These are phyloP conservation scores for Schizopygopsis malacanthus DNA, from an alignment of 2,797 vertebrate genomes.

Conservation along the genomic window DNA sequence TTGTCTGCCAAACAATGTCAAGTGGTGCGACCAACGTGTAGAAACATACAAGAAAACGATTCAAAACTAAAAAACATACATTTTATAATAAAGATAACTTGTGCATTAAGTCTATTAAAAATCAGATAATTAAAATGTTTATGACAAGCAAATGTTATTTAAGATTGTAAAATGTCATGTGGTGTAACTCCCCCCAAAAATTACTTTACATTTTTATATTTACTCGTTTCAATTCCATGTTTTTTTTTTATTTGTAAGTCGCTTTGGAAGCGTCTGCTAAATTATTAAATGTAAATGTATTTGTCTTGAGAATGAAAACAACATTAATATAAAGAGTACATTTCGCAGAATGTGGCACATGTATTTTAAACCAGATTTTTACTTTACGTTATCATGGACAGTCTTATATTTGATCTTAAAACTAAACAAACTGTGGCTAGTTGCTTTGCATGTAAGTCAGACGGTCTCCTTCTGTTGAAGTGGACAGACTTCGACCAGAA, in stretches of 20 bases:
- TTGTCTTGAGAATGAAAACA: not conserved
- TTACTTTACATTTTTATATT: not conserved
- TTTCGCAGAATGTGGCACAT: not conserved
- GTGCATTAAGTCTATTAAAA: not conserved
- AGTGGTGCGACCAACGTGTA: not conserved
- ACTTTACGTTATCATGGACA: no score
- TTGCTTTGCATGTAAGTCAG: not conserved
- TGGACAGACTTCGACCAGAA: not conserved
- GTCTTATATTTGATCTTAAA: not conserved
- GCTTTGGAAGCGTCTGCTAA: not conserved
- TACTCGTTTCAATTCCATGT: not conserved
- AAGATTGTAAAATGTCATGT: not conserved
- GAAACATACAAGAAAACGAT: not conserved
- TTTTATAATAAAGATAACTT: not conserved
- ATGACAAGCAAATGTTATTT: not conserved
- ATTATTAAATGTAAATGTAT: not conserved
- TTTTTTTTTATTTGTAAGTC: not conserved
- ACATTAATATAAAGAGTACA: not conserved
- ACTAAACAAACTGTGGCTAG: not conserved
- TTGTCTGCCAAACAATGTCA: not conserved
- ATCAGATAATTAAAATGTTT: not conserved
- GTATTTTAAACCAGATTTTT: not conserved
- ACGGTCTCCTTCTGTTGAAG: not conserved
- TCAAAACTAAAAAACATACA: not conserved
- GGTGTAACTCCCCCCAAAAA: not conserved